These are phyloP conservation scores for Polyommatus icarus DNA, from an alignment of 2,888 invertebrate species.

Conservation along the genomic window DNA sequence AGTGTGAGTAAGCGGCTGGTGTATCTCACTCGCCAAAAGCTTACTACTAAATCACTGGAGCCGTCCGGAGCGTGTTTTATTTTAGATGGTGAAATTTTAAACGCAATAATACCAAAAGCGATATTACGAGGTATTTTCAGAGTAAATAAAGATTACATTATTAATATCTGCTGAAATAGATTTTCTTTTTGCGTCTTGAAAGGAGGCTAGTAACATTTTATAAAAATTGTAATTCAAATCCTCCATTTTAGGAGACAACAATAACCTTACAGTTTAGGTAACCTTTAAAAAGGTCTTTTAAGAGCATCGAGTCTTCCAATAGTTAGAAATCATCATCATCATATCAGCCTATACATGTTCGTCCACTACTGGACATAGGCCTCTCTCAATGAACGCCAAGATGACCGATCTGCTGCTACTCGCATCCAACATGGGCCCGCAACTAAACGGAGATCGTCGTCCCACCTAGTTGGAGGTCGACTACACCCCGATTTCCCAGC, in stretches of 20 bases:
- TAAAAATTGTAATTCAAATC: not conserved
- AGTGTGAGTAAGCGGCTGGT: slow-evolving; percentile 53
- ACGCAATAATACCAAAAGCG: slow-evolving; percentile 38
- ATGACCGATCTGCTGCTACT: no score
- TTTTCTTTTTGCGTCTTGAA: not conserved
- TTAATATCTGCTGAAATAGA: not conserved
- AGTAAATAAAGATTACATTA: slow-evolving; percentile 2
- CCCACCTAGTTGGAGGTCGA: no score
- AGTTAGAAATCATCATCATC: no score
- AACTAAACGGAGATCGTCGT: no score
- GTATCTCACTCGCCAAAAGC: slow-evolving; percentile 65
- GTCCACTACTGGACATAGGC: no score
- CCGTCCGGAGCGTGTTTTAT: slow-evolving; percentile 45
- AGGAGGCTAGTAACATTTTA: not conserved
- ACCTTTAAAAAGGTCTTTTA: not conserved
- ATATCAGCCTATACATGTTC: no score
- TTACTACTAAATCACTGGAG: slow-evolving; percentile 65
- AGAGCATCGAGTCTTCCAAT: not conserved
- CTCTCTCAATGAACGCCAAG: no score
- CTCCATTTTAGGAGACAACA: not conserved
- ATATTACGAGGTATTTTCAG: slow-evolving; percentile 1
- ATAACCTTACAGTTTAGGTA: not conserved
- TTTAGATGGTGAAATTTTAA: slow-evolving; percentile 45
- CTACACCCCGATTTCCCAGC: no score
- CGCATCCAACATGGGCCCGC: no score